A percentile compares a stretch with the other conserved stretches of the same genome.
Evolutionary conservation across 2,113 vertebrate genomes (phyloP).

Genomic region (Dasyurus viverrinus): DNA sequence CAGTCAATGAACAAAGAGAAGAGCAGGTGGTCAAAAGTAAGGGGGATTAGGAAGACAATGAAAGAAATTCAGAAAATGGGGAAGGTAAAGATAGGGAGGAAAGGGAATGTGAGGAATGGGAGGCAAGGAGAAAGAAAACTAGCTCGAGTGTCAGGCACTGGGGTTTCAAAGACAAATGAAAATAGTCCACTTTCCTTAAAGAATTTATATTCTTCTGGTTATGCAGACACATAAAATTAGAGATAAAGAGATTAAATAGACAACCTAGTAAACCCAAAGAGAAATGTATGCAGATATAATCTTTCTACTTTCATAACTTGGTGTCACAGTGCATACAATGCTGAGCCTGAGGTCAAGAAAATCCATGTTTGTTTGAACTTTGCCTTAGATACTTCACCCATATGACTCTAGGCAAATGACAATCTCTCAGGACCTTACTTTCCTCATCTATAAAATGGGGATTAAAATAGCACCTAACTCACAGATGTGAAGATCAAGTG

Average conservation of each 20-base stretch:
- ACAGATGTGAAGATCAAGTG: not conserved
- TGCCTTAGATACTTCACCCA: not conserved
- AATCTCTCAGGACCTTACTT: not conserved
- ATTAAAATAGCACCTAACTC: too few relatives aligned
- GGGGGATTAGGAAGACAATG: not conserved
- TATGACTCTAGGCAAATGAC: not conserved
- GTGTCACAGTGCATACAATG: not conserved
- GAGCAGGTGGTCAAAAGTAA: not conserved
- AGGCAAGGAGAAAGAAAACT: not conserved
- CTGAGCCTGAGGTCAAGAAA: not conserved
- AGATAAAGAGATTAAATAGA: not conserved
- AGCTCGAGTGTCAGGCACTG: not conserved
- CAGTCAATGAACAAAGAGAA: not conserved
- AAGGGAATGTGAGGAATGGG: not conserved
- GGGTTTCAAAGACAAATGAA: not conserved
- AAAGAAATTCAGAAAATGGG: not conserved
- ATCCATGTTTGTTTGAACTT: not conserved
- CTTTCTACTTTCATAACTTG: too few relatives aligned
- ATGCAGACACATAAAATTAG: not conserved
- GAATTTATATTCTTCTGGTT: not conserved
- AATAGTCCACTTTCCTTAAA: not conserved
- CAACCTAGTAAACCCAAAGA: not conserved
- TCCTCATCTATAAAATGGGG: not conserved
- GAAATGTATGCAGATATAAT: not conserved
- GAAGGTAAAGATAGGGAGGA: not conserved